Evolutionary conservation across 2,113 vertebrate genomes (phyloP).

Genomic region (Nyctibius bracteatus): DNA sequence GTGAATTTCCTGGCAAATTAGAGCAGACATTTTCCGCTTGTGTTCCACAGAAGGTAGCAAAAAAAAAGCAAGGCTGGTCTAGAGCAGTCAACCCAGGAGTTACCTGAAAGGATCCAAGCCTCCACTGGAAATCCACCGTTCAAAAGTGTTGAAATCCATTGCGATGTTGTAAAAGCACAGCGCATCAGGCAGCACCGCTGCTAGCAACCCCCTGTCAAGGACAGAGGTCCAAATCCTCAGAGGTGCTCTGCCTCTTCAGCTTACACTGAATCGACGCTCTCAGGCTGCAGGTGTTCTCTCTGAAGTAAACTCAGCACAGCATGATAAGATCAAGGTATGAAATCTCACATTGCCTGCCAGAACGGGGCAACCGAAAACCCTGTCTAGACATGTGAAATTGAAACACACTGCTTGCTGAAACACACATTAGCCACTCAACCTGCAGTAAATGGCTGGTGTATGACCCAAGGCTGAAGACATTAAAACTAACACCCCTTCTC

Average conservation of each 20-base stretch:
- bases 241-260: background rate
- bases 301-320: background rate
- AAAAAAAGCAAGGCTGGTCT: background rate
- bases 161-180: background rate
- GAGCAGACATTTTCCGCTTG: background rate
- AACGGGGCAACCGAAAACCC: conserved; percentile 15
- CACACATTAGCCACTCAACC: background rate
- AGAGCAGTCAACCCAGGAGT: fast-evolving
- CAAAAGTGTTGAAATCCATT: background rate
- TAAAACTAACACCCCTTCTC: background rate
- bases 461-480: background rate
- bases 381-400: conserved; percentile 55
- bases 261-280: background rate
- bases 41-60: background rate
- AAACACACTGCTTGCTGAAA: background rate
- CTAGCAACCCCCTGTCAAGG: background rate
- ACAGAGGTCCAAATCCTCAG: background rate
- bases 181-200: background rate
- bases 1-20: background rate
- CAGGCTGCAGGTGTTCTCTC: conserved; percentile 32
- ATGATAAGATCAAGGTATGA: conserved; percentile 30
- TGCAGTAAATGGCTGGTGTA: background rate
- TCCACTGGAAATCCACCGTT: background rate
- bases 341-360: conserved; percentile 35
- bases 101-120: background rate